Conservation (phyloP, 2,113 vertebrate genomes). For the Scophthalmus maximus region DNA sequence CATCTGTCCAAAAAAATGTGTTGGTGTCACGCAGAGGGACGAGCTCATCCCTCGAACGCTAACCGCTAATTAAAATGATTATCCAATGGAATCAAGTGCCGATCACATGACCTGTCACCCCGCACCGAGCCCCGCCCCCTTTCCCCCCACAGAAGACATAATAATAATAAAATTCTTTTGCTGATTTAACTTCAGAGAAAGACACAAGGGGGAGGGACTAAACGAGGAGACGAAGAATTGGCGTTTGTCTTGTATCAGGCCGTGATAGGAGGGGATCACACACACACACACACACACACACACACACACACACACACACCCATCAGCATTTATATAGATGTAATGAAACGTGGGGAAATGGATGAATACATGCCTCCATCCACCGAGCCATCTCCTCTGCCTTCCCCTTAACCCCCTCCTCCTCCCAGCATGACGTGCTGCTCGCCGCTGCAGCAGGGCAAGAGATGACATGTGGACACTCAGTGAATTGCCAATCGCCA, state of each 20-base stretch:
- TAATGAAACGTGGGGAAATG: slow-evolving; percentile 64
- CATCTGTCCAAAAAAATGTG: slow-evolving; percentile 56
- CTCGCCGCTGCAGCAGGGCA: slow-evolving; percentile 70
- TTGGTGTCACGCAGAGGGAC: slow-evolving; percentile 49
- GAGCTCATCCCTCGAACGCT: slow-evolving; percentile 37
- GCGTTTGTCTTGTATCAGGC: slow-evolving; percentile 37
- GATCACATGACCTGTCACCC: slow-evolving; percentile 54
- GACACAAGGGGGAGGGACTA: slow-evolving; percentile 25
- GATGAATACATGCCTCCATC: slow-evolving; percentile 54
- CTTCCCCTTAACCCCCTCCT: slow-evolving; percentile 9
- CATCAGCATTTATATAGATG: slow-evolving; percentile 61
- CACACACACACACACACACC: not conserved
- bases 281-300: slow-evolving; percentile 11
- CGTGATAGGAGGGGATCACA: not conserved
- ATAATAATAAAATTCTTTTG: slow-evolving; percentile 39
- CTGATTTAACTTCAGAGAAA: slow-evolving; percentile 34
- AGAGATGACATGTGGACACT: slow-evolving; percentile 80
- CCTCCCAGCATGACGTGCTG: slow-evolving; percentile 63
- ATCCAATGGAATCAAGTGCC: slow-evolving; percentile 69
- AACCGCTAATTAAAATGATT: slow-evolving; percentile 76
- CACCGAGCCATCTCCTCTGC: slow-evolving; percentile 50
- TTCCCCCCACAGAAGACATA: slow-evolving; percentile 18
- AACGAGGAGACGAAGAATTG: slow-evolving; percentile 50
- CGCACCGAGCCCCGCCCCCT: not conserved
- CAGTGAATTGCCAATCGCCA: slow-evolving; percentile 77